Evolutionary conservation across 2,888 invertebrate genomes (phyloP), one percentile per base, ranked within the genome.

Genomic region (Spodoptera picta): DNA sequence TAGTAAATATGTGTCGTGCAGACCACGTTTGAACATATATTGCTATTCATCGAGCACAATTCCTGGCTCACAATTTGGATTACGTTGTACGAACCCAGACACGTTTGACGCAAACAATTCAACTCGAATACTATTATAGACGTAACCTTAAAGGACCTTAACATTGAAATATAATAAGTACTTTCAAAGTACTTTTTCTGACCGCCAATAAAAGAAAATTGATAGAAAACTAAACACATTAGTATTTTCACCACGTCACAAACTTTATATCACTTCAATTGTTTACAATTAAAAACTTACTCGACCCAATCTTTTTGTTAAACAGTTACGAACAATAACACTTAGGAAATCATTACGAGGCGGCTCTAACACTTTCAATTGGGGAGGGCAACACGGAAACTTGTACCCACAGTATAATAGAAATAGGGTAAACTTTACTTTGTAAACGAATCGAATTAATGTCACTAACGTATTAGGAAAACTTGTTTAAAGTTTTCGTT

Each of bases 301-400:
- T 62, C 51, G 56, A 62, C 14, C 6, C 23, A 46, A 53, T 57
- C 50, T 46, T 73, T 67, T 63, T 63, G 58, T 56, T 52, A 19
- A 31, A 12, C 27, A 50, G 50, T 60, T 57, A 19, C 14, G 57
- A 72, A 72, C 71, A 72, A 73, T 52, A 72, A 47, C 73, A 68
- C 69, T 72, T 73, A 57, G 57, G 54, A 53, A 73, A 68, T 68
- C 44, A 73, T 68, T 68, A 72, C 60, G 55, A 57, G 41, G 11
- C 41, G 49, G 54, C 36, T 52, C 48, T 50, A 53, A 59, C 47
- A 52, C 41, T 59, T 68, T 52, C 73, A 46, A 68, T 73, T 47
- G 42, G 51, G 49, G 46, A 46, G 56, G 52, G 58, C 52, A 64
- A 58, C 57, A 66, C 54, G 45, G 60, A 60, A 72, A 72, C 57